Conservation (phyloP, 1,140 invertebrate genomes). For the Heliconius hewitsoni region DNA sequence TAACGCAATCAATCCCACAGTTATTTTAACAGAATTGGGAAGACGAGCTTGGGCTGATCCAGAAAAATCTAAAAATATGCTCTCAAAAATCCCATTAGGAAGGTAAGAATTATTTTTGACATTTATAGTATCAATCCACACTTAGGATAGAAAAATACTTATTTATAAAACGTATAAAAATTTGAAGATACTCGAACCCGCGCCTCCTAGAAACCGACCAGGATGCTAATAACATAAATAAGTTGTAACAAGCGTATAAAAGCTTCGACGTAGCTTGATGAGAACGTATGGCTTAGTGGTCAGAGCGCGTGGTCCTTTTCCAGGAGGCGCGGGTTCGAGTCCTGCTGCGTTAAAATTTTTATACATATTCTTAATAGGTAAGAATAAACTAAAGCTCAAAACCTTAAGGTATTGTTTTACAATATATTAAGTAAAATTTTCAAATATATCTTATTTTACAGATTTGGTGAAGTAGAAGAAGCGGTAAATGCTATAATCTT, state of each 20-base stretch:
- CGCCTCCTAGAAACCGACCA: no score
- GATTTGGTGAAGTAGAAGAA: conserved; percentile 90
- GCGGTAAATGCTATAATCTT: conserved; percentile 90
- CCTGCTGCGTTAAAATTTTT: no score
- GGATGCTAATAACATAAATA: no score
- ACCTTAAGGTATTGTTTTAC: background rate
- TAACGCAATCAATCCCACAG: conserved; percentile 94
- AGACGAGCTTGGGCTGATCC: conserved; percentile 90
- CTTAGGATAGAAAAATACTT: no score
- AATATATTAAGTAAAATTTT: background rate
- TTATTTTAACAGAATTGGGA: conserved; percentile 94
- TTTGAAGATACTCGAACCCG: no score
- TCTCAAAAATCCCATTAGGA: conserved; percentile 90
- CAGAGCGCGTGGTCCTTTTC: no score
- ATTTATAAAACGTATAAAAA: no score
- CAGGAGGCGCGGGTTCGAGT: no score
- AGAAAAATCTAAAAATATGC: conserved; percentile 85
- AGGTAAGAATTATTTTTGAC: conserved; percentile 51
- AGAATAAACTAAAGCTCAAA: background rate
- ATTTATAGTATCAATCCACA: no score
- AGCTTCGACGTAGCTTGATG: no score
- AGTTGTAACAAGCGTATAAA: no score
- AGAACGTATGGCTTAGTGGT: no score
- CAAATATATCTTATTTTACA: conserved; percentile 44
- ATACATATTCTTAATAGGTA: conserved; percentile 50